These are phyloP conservation scores for Chironomus striatipennis DNA, from an alignment of 1,140 invertebrate species.

Conservation along the genomic window DNA sequence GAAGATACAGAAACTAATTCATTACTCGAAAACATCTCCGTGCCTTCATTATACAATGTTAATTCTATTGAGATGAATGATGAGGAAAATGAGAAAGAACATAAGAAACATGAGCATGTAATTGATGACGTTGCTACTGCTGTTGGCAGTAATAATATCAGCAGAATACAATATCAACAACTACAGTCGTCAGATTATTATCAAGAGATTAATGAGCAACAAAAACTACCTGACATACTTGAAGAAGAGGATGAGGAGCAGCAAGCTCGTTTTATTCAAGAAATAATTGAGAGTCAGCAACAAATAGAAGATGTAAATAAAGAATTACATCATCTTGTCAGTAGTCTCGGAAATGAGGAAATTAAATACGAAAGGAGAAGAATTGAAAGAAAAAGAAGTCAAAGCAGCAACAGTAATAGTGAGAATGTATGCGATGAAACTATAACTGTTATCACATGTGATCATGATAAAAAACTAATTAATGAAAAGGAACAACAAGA, in stretches of 20 bases:
- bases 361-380: not conserved
- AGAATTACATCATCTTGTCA: constrained; percentile 10
- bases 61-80: too few species aligned
- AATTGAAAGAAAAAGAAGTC: not conserved
- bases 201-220: not conserved
- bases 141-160: not conserved
- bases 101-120: too few species aligned
- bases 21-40: not conserved
- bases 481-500: not conserved
- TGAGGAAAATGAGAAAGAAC: too few species aligned
- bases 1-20: constrained; percentile 20
- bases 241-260: constrained; percentile 6
- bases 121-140: not conserved
- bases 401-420: not conserved
- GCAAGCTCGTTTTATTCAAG: not conserved
- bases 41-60: not conserved
- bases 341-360: not conserved
- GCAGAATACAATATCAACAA: not conserved
- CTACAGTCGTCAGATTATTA: not conserved
- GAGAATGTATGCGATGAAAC: not conserved
- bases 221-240: not conserved
- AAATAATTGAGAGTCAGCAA: not conserved
- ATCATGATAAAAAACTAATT: constrained; percentile 2
- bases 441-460: not conserved
- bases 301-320: constrained; percentile 8